Base-by-base conservation (phyloP, 1,140 invertebrate species). In the Rhizoglyphus robini region DNA sequence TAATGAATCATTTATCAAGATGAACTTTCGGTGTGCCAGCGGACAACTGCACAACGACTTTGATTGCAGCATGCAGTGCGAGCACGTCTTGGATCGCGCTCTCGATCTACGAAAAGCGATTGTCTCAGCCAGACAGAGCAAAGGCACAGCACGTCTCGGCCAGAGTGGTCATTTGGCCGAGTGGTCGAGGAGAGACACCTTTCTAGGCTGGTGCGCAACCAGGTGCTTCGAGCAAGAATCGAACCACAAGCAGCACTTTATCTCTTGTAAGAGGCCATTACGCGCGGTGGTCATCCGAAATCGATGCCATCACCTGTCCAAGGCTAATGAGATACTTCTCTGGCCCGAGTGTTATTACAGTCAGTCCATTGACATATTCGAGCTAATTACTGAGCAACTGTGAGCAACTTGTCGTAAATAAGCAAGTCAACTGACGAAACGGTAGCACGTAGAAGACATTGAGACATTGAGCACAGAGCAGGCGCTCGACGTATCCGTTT, bases 1-100 rank as follows among this genome's bases (percentile, higher is more conserved):
- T 54, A 54, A 54, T 54, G 51, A 54, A 54, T 54, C 51, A 54
- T 54, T 54, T 54, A 54, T 54, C 51, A 54, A 54, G 51, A 54
- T 54, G 51, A 54, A 54, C 51, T 54, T 32, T 54, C n/a, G n/a
- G 51, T 41, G 36, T 27, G 8, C 51, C 8, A 54, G 51, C 31
- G 51, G 8, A 46, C 15, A 15, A 46, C 15, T 46, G 41, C 23
- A 15, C 41, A 46, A 23, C 15, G 8, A 18, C 18, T 41, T 18
- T 41, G 36, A 41, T 41, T 41, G 36, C 36, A 18, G 36, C 36
- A 41, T 11, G 8, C 8, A 41, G 36, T 8, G 8, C 51, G 31
- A 32, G 31, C 51, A 54, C 51, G 51, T 54, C 51, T 54, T 54
- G 51, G 51, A 54, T 11, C 51, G 51, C 20, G 8, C 41, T 46